Conservation (phyloP, 1,140 invertebrate species). For the Pogonus chalceus region DNA sequence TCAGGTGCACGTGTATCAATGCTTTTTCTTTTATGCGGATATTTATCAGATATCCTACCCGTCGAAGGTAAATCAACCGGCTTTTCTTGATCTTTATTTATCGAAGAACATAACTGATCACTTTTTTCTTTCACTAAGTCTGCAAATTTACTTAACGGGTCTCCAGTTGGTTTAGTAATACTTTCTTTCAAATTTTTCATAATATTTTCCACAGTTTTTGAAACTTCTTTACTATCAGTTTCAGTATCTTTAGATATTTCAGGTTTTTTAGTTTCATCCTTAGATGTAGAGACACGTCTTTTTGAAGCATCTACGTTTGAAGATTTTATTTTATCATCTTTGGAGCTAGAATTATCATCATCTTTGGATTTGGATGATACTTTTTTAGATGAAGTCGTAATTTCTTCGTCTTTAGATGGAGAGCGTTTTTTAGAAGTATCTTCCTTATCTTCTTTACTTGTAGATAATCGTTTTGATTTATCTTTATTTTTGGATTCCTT, state of each 20-base stretch:
- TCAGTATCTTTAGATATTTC: slow-evolving; percentile 25
- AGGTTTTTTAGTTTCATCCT: slow-evolving; percentile 32
- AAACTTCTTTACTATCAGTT: background rate
- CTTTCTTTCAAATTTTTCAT: background rate
- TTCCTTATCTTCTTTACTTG: too few species aligned
- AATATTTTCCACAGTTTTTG: background rate
- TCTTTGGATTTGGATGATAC: slow-evolving; percentile 7
- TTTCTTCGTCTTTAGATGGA: too few species aligned
- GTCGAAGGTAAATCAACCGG: background rate
- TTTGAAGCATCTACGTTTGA: background rate
- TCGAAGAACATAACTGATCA: background rate
- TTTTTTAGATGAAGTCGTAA: background rate
- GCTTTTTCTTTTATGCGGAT: background rate
- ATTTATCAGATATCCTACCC: background rate
- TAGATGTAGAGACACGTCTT: slow-evolving; percentile 13
- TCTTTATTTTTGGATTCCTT: background rate
- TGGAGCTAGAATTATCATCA: background rate
- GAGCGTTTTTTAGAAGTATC: too few species aligned
- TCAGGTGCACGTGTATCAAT: background rate
- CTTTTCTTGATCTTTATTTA: background rate
- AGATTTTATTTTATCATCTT: background rate
- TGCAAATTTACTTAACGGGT: background rate
- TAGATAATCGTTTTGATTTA: background rate
- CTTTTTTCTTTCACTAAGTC: background rate
- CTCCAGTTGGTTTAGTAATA: background rate